Evolutionary conservation across 23 tunicate species (phyloP).

Genomic region (Oikopleura albicans): DNA sequence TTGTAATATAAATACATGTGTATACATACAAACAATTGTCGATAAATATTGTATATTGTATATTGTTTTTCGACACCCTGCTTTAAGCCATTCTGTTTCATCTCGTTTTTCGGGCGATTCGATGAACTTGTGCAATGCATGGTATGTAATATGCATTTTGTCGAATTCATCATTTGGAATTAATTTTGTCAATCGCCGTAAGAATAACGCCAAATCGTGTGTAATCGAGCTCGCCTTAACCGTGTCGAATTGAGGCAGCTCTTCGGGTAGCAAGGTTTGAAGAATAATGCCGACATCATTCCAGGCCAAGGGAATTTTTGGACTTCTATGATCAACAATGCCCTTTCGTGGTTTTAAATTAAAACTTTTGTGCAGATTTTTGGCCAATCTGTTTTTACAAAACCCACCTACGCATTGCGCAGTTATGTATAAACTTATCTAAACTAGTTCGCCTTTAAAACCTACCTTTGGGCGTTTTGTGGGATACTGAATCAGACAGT

Average conservation of each 20-base stretch:
- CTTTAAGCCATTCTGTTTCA: neutral
- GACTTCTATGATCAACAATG: neutral
- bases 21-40: too few relatives aligned
- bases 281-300: constrained; percentile 23
- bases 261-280: constrained; percentile 30
- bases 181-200: neutral
- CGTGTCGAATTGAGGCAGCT: constrained; percentile 69
- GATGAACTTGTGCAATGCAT: neutral
- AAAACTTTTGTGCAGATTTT: too few relatives aligned
- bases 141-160: neutral
- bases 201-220: constrained; percentile 27
- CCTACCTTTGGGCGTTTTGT: neutral
- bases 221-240: constrained; percentile 69
- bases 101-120: neutral
- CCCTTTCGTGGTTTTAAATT: too few relatives aligned
- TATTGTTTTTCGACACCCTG: too few relatives aligned
- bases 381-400: too few relatives aligned
- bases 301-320: constrained; percentile 31
- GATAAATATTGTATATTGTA: too few relatives aligned
- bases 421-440: too few relatives aligned
- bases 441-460: too few relatives aligned
- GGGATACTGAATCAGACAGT: neutral
- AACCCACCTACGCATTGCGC: too few relatives aligned
- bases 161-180: neutral
- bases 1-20: too few relatives aligned